phyloP scores from a whole-genome alignment of 2,888 invertebrate species.

The Dryomyza anilis region DNA sequence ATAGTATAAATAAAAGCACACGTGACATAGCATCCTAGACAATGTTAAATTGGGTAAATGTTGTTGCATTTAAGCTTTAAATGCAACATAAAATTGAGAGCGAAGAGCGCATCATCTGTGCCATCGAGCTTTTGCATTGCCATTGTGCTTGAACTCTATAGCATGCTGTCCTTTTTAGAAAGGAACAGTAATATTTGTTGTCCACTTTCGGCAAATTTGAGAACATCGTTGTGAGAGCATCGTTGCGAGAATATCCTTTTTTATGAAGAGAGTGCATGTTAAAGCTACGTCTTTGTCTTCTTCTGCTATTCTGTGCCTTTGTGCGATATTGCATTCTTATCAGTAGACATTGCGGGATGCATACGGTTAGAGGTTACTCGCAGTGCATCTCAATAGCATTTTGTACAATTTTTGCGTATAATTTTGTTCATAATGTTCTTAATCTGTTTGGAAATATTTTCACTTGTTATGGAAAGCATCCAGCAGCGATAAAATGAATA shows the following conservation, averaged over 20 bases:
- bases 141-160: neutral
- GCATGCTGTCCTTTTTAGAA: conserved; percentile 6
- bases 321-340: too few relatives aligned
- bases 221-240: neutral
- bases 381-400: too few relatives aligned
- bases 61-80: neutral
- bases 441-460: too few relatives aligned
- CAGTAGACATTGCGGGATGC: too few relatives aligned
- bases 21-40: conserved; percentile 3
- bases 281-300: neutral
- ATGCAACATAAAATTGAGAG: neutral
- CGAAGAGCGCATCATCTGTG: neutral
- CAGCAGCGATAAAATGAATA: too few relatives aligned
- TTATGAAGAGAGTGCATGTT: neutral
- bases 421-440: too few relatives aligned
- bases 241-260: neutral
- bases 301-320: too few relatives aligned
- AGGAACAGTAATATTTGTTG: conserved; percentile 7
- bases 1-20: neutral
- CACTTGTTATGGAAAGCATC: too few relatives aligned
- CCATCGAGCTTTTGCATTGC: neutral
- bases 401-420: too few relatives aligned
- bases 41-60: neutral
- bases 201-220: neutral
- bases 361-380: too few relatives aligned